Evolutionary conservation across 2,797 vertebrate genomes (phyloP).

Genomic region (Emydoidea blandingii): DNA sequence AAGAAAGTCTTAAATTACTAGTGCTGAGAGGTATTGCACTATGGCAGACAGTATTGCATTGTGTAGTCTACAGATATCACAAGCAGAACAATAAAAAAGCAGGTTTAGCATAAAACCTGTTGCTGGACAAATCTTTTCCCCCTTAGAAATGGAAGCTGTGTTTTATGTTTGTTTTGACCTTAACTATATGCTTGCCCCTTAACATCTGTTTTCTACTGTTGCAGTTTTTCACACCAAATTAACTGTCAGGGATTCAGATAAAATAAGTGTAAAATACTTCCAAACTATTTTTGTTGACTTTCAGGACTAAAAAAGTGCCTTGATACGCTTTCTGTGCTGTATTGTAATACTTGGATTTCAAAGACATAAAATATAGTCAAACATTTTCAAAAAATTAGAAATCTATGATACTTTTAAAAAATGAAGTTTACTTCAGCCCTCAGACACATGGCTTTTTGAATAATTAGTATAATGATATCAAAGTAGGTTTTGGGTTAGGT

Average conservation of each 20-base stretch:
- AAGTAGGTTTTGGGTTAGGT: conserved; percentile 48
- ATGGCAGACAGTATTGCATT: conserved; percentile 83
- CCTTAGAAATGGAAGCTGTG: conserved; percentile 75
- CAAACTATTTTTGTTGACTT: conserved; percentile 83
- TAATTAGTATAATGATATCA: conserved; percentile 53
- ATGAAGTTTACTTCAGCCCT: neutral
- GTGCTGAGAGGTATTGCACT: conserved; percentile 85
- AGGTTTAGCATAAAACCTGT: conserved; percentile 85
- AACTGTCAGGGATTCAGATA: conserved; percentile 84
- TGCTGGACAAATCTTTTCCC: conserved; percentile 78
- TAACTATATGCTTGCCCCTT: conserved; percentile 82
- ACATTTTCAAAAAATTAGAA: conserved; percentile 66
- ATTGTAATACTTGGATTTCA: conserved; percentile 68
- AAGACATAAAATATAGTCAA: conserved; percentile 66
- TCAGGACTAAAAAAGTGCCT: conserved; percentile 69
- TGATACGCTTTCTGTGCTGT: conserved; percentile 74
- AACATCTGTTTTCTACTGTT: conserved; percentile 86
- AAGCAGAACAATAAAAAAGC: conserved; percentile 84
- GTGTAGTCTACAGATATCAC: conserved; percentile 84
- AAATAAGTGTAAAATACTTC: conserved; percentile 83
- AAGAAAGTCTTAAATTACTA: conserved; percentile 91
- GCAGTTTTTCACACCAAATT: conserved; percentile 87
- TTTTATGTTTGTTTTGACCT: conserved; percentile 85
- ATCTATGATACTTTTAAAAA: conserved; percentile 68
- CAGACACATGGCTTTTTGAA: conserved; percentile 38